Evolutionary conservation across 1,140 invertebrate species (phyloP).

Genomic region (Acromyrmex echinatior): DNA sequence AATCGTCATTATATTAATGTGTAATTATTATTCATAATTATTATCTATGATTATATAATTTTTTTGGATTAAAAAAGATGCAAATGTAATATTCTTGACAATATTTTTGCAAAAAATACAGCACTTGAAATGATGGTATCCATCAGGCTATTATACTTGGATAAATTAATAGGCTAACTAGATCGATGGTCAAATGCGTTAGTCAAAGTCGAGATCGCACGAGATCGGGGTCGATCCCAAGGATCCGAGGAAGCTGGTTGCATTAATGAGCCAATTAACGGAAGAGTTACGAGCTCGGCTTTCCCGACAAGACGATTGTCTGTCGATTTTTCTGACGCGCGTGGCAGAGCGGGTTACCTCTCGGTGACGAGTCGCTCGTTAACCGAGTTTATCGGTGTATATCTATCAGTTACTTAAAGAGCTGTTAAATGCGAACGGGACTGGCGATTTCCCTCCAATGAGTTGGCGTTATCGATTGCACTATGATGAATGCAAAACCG

Average conservation of each 20-base stretch:
- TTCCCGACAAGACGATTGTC: slow-evolving; percentile 55
- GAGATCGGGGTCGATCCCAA: slow-evolving; percentile 43
- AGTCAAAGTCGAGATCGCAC: slow-evolving; percentile 38
- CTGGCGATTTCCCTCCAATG: slow-evolving; percentile 17
- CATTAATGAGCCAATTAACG: slow-evolving; percentile 60
- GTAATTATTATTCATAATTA: slow-evolving; percentile 12
- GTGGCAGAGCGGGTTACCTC: slow-evolving; percentile 36
- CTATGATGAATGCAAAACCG: slow-evolving; percentile 42
- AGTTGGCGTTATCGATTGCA: slow-evolving; percentile 11
- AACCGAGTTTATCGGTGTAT: slow-evolving; percentile 39
- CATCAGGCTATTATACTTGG: neutral
- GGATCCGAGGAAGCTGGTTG: slow-evolving; percentile 40
- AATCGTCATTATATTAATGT: neutral
- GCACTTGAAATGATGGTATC: neutral
- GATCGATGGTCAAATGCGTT: slow-evolving; percentile 21
- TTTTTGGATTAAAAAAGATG: neutral
- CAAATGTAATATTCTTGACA: neutral
- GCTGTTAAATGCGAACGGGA: slow-evolving; percentile 13
- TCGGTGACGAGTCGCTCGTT: slow-evolving; percentile 35
- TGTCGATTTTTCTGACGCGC: slow-evolving; percentile 50
- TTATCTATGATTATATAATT: neutral
- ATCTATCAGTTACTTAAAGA: slow-evolving; percentile 45
- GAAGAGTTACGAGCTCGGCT: slow-evolving; percentile 38
- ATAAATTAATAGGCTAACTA: slow-evolving; percentile 25
- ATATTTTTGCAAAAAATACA: neutral